Evolutionary conservation across 2,888 invertebrate genomes (phyloP).

Genomic region (Dicranocentrus wangi): DNA sequence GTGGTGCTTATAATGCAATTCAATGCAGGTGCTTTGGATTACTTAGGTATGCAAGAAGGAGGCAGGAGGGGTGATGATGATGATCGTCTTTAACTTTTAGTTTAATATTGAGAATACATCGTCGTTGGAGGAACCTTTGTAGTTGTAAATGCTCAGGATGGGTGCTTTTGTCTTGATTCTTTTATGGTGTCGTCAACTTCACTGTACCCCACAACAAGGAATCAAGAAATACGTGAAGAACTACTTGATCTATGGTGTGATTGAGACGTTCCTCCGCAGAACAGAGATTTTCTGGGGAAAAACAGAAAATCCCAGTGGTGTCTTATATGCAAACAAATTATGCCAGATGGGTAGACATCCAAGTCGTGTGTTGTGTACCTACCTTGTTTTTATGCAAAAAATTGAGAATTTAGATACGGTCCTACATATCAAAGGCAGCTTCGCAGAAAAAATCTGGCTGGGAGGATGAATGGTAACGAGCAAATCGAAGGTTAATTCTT

Average conservation of each 20-base stretch:
- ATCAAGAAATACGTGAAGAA: neutral
- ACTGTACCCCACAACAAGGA: too few relatives aligned
- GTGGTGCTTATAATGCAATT: conserved; percentile 28
- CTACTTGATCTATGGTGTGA: neutral
- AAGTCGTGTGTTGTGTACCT: conserved; percentile 20
- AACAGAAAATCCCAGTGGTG: neutral
- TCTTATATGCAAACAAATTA: neutral
- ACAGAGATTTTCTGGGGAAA: neutral
- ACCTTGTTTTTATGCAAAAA: conserved; percentile 11
- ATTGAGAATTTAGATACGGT: neutral
- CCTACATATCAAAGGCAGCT: conserved; percentile 25
- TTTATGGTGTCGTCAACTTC: neutral
- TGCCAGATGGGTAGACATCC: neutral
- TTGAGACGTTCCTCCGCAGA: conserved; percentile 2
- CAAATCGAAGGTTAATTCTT: conserved; percentile 25
- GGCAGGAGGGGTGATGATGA: conserved; percentile 1
- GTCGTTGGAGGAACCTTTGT: neutral
- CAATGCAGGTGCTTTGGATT: conserved; percentile 26
- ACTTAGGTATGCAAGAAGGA: neutral
- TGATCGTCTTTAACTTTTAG: conserved; percentile 37
- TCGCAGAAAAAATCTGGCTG: neutral
- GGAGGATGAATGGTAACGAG: neutral
- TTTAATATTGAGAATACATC: conserved; percentile 38
- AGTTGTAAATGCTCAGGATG: conserved; percentile 11
- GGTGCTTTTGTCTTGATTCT: conserved; percentile 10